phyloP scores from a whole-genome alignment of 2,888 invertebrate genomes.

The Andrena marginata region DNA sequence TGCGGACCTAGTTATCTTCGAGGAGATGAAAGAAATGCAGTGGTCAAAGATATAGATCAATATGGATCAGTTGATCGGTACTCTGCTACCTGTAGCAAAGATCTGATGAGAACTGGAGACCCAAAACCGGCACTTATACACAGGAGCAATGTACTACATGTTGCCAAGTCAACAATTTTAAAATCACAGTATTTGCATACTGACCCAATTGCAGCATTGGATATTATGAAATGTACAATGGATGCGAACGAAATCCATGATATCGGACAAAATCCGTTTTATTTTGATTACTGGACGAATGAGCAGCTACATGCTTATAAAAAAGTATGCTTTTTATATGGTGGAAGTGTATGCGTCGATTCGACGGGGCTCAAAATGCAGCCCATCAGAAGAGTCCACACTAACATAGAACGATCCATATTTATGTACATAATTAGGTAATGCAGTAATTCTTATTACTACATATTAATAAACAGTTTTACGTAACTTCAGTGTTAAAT shows the following conservation, averaged over 20 bases:
- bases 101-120: not conserved
- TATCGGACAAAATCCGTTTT: slow-evolving; percentile 4
- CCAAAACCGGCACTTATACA: not conserved
- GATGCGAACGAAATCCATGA: not conserved
- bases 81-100: not conserved
- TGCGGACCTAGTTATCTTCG: slow-evolving; percentile 4
- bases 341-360: slow-evolving; percentile 1
- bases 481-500: too few species aligned
- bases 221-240: not conserved
- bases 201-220: slow-evolving; percentile 1
- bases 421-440: slow-evolving; percentile 9
- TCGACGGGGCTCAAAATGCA: not conserved
- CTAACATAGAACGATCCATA: not conserved
- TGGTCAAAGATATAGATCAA: not conserved
- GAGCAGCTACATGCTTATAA: not conserved
- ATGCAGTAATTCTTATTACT: not conserved
- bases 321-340: not conserved
- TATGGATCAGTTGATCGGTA: slow-evolving; percentile 4
- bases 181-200: not conserved
- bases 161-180: too few species aligned
- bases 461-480: slow-evolving; percentile 2
- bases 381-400: slow-evolving; percentile 1
- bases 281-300: not conserved
- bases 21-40: not conserved
- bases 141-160: slow-evolving; percentile 1